Conservation (phyloP, 1,140 invertebrate genomes). For the Drosophila auraria region DNA sequence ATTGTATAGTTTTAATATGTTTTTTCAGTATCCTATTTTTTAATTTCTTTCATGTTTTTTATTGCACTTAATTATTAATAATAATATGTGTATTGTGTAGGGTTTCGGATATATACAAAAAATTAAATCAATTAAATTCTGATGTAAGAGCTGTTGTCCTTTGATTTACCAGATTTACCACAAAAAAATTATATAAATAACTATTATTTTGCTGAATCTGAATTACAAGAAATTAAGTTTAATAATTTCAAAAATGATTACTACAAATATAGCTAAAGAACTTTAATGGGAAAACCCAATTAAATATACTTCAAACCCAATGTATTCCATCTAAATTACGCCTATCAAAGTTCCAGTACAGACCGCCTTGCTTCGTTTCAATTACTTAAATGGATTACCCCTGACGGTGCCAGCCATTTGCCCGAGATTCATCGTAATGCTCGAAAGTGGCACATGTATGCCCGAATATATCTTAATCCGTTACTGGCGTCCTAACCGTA, state of each 20-base stretch:
- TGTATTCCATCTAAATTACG: background rate
- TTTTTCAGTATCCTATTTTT: background rate
- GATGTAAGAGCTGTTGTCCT: background rate
- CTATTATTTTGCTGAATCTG: background rate
- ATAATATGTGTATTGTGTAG: background rate
- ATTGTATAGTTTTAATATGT: background rate
- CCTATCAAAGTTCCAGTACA: background rate
- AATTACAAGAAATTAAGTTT: background rate
- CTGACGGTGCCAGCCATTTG: conserved; percentile 1
- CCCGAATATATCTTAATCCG: conserved; percentile 29
- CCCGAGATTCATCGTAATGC: conserved; percentile 3
- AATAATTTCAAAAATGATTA: too few relatives aligned
- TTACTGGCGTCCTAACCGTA: conserved; percentile 6
- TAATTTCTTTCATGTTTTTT: background rate
- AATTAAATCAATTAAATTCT: background rate
- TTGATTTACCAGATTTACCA: too few relatives aligned
- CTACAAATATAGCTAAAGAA: background rate
- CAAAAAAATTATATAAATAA: background rate
- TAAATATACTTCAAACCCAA: background rate
- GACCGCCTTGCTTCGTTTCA: background rate
- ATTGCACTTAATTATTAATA: background rate
- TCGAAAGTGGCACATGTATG: conserved; percentile 1
- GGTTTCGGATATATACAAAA: background rate
- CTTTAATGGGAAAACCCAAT: background rate
- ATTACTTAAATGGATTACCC: conserved; percentile 38